phyloP scores from a whole-genome alignment of 2,888 invertebrate species.

The Sussaba pulchella region DNA sequence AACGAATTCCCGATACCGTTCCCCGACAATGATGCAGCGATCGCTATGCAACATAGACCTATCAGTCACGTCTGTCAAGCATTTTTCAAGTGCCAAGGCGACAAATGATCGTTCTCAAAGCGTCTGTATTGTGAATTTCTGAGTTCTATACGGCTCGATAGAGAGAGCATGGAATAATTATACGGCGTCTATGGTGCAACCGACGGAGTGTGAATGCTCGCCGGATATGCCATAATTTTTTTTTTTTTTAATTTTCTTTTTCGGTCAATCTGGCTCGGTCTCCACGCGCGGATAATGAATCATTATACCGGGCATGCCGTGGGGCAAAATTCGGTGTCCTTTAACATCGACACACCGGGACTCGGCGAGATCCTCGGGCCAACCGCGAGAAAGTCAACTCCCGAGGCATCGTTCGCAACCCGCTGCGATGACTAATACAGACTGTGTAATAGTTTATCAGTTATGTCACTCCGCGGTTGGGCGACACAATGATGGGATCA shows the following conservation, averaged over 20 bases:
- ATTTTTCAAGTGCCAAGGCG: slow-evolving; percentile 13
- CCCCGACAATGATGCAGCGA: background rate
- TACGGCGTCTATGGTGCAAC: slow-evolving; percentile 24
- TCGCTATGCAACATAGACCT: background rate
- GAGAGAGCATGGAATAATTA: slow-evolving; percentile 32
- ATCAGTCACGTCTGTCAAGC: background rate
- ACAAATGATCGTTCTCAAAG: slow-evolving; percentile 14
- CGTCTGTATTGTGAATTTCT: slow-evolving; percentile 7
- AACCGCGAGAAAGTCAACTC: slow-evolving; percentile 62
- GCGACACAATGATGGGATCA: slow-evolving; percentile 11
- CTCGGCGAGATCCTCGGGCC: slow-evolving; percentile 42
- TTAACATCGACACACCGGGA: slow-evolving; percentile 39
- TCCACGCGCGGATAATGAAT: slow-evolving; percentile 54
- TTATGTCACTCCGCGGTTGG: slow-evolving; percentile 28
- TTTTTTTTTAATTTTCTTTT: background rate
- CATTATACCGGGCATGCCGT: slow-evolving; percentile 57
- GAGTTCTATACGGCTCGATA: background rate
- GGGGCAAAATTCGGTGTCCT: slow-evolving; percentile 62
- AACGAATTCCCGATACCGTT: background rate
- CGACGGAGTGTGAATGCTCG: slow-evolving; percentile 47
- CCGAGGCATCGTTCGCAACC: slow-evolving; percentile 50
- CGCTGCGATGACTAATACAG: slow-evolving; percentile 49
- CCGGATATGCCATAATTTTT: slow-evolving; percentile 56
- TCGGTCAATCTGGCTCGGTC: slow-evolving; percentile 25
- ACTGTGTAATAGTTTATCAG: slow-evolving; percentile 45